Percentiles rank a stretch among this genome's conserved stretches.
phyloP scores from a whole-genome alignment of 35 echinoderm and acorn worm species.

The Apostichopus californicus region DNA sequence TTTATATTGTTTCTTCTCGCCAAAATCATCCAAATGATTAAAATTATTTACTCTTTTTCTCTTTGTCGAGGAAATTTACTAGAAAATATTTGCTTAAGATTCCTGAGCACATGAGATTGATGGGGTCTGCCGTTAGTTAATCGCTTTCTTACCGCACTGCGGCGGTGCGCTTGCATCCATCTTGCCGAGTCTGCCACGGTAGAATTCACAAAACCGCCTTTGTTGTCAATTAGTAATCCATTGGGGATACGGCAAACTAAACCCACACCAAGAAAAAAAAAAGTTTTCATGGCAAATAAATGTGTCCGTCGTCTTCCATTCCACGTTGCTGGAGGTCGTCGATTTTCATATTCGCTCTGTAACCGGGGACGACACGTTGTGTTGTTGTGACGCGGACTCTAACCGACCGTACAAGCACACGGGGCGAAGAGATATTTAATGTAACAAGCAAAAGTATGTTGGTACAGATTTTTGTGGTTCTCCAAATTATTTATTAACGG shows the following conservation, averaged over 20 bases:
- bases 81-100: constrained; percentile 34
- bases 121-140: background rate
- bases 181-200: constrained; percentile 9
- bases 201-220: constrained; percentile 17
- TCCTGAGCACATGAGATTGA: background rate
- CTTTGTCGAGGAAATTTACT: constrained; percentile 29
- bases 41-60: background rate
- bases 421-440: background rate
- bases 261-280: background rate
- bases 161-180: background rate
- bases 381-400: background rate
- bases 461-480: constrained; percentile 5
- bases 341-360: constrained; percentile 39
- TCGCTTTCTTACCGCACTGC: background rate
- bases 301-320: background rate
- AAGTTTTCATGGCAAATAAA: constrained; percentile 39
- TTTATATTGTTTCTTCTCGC: background rate
- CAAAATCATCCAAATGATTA: background rate
- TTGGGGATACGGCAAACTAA: constrained; percentile 28
- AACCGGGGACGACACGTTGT: constrained; percentile 8
- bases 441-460: constrained; percentile 29
- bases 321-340: background rate
- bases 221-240: constrained; percentile 36
- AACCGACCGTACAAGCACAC: background rate
- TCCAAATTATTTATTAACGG: constrained; percentile 36